A percentile compares a stretch with the other conserved stretches of the same genome.
Evolutionary conservation across 2,113 vertebrate genomes (phyloP).

Genomic region (Rhabdornis inornatus): DNA sequence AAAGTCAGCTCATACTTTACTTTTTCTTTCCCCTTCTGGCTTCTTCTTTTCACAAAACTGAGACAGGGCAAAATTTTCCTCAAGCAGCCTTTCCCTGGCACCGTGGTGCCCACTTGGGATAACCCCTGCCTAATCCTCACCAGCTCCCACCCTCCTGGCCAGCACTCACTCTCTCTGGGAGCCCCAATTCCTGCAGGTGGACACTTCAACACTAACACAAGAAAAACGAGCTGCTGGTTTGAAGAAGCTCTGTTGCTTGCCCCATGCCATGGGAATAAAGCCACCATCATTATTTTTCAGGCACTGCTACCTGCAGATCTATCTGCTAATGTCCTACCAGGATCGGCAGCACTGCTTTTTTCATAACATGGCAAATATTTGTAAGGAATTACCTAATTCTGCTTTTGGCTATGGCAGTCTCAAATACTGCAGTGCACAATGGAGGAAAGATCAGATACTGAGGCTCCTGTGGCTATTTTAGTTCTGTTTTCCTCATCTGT

Average conservation of each 20-base stretch:
- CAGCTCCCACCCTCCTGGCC: neutral
- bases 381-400: neutral
- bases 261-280: neutral
- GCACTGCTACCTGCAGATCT: neutral
- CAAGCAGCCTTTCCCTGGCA: neutral
- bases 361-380: neutral
- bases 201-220: neutral
- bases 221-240: neutral
- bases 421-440: neutral
- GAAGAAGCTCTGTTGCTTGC: neutral
- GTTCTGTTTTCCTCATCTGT: constrained; percentile 25
- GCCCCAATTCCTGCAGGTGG: neutral
- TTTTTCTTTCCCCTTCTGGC: neutral
- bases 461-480: constrained; percentile 16
- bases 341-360: neutral
- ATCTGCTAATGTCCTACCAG: neutral
- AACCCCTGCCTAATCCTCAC: neutral
- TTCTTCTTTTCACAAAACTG: neutral
- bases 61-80: neutral
- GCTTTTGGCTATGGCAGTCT: neutral
- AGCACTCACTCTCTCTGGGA: neutral
- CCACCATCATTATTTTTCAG: neutral
- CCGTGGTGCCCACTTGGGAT: neutral
- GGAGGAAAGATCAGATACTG: neutral
- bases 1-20: neutral